Evolutionary conservation across 2,888 invertebrate genomes (phyloP), one percentile per base, ranked within the genome.

Genomic region (Hanleya hanleyi): DNA sequence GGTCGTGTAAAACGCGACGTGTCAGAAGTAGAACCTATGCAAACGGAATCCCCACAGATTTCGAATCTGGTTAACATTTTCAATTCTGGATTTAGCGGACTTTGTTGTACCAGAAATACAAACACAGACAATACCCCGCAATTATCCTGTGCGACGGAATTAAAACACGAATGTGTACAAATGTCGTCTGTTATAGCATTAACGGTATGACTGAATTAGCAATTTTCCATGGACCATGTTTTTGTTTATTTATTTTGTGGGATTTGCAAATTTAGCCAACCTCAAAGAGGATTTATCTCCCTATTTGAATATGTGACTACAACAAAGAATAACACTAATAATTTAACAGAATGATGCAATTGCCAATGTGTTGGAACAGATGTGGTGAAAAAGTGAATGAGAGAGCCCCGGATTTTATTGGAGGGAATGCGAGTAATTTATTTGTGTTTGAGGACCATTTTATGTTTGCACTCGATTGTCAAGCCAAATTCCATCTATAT

Each of bases 1-100:
- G 37, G 35, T 26, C 37, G 65, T 70, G 38, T 65, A n/a, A 37
- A 35, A n/a, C 26, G 61, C 12, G 57, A 18, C 32, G 18, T 18
- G 29, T 67, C 47, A 4, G 41, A 57, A 22, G 57, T 57, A 15
- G 81, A 82, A 70, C 77, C 69, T 26, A 85, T 85, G 84, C 86
- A 85, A 50, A 80, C 84, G 0, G 86, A 86, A 47, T 76, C 84
- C 0, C 65, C 82, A 29, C 89, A 88, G 69, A 86, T 89, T 37
- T 79, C 84, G 7, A 86, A 79, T 70, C 74, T 89, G 26, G 88
- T 88, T 62, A 83, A 77, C 73, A 85, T 87, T 74, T 89, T 89
- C 74, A 87, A 82, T 77, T 71, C 83, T 0, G 86, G 88, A 50
- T 87, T 89, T 73, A 81, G 82, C 4, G 89, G 88, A 70, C 77